phyloP scores from a whole-genome alignment of 2,113 vertebrate genomes.

The Salvelinus fontinalis region DNA sequence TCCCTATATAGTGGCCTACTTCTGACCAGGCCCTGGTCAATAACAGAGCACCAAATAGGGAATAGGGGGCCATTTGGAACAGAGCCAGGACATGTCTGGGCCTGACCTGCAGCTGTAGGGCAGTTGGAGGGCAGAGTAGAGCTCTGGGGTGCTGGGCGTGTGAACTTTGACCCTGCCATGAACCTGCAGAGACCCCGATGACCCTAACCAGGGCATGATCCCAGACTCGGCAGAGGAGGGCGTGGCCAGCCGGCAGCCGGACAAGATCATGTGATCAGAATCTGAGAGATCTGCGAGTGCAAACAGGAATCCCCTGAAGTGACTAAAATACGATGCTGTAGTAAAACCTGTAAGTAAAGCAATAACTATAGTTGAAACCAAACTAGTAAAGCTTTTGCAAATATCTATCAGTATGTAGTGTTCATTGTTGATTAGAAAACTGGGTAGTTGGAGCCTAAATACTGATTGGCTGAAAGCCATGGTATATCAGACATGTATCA shows the following conservation, averaged over 20 bases:
- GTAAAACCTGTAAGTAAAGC: too few relatives aligned
- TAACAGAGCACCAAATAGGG: too few relatives aligned
- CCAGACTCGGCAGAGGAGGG: conserved; percentile 15
- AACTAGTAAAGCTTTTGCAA: too few relatives aligned
- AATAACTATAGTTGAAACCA: too few relatives aligned
- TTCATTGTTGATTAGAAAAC: too few relatives aligned
- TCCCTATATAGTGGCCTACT: too few relatives aligned
- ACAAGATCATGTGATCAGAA: conserved; percentile 46
- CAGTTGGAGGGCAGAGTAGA: conserved; percentile 65
- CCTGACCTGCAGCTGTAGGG: conserved; percentile 56
- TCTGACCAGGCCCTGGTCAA: too few relatives aligned
- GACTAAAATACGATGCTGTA: too few relatives aligned
- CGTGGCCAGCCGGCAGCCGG: conserved; percentile 48
- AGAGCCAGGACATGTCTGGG: background rate
- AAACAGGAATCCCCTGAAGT: background rate
- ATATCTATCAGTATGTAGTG: too few relatives aligned
- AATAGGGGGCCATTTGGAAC: background rate
- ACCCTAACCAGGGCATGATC: background rate
- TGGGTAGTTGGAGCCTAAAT: too few relatives aligned
- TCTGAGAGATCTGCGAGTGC: conserved; percentile 39
- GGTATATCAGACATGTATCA: too few relatives aligned
- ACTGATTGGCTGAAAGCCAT: too few relatives aligned
- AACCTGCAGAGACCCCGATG: conserved; percentile 2
- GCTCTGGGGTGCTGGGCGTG: conserved; percentile 69
- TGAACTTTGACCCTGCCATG: conserved; percentile 38